Base-by-base conservation (phyloP, 1,140 invertebrate genomes). In the Scaptodrosophila lebanonensis region DNA sequence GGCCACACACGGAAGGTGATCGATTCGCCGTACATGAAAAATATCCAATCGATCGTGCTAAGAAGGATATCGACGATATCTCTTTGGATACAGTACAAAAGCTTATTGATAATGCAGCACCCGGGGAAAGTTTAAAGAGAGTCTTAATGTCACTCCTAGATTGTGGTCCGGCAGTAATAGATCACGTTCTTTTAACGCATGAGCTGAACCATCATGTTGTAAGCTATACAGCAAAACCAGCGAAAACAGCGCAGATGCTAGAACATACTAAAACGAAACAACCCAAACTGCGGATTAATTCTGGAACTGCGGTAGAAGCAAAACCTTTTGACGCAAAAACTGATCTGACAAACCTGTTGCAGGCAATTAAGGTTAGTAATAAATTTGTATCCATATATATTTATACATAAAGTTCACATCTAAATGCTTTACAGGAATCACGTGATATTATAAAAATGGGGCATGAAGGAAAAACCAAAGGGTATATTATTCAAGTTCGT, bases 1-100 rank as follows among this genome's bases (percentile, higher is more conserved):
- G 98, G 39, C 96, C 97, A 1, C 93, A 98, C 73, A 95, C 94
- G 8, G 97, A 98, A 88, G 95, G 94, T 32, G 96, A 98, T 6
- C 93, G 93, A 69, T 96, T 98, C 91, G 94, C 94, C 51, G 96
- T 98, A 0, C 92, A 91, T 79, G 95, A 99, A 85, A 95, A 92
- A 79, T 98, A 97, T 89, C 95, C 96, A n/a, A 68, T 93, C 9
- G 90, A 93, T 51, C 88, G 91, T 82, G 94, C 93, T 0, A 68
- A 79, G 35, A 92, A 92, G 83, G 89, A 90, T 56, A 88, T 88
- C 38, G 83, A 88, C 7, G 79, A 83, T 16, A 48, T 89, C 13
- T 43, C 48, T 0, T 56, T 67, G 40, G 83, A 87, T 1, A 42
- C 57, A 15, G 30, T 89, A 2, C 77, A 87, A 30, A 87, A 92